Percentiles rank a stretch among this genome's conserved stretches.
Conservation (phyloP, 1,140 invertebrate genomes). For the Caenorhabditis latens region DNA sequence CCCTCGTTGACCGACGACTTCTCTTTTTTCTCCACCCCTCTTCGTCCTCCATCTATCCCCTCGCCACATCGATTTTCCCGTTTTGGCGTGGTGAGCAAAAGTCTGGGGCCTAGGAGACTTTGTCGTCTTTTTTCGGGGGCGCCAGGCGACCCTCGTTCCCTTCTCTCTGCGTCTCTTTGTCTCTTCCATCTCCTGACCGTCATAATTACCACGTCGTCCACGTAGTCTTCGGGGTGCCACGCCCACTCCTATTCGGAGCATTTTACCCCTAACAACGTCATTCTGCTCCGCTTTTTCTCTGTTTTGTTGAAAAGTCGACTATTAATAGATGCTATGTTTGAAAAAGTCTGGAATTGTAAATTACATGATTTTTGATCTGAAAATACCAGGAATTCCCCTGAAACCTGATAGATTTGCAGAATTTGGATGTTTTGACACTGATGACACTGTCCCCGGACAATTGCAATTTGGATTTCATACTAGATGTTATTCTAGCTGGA, state of each 20-base stretch:
- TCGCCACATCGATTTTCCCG: constrained; percentile 41
- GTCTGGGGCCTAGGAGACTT: background rate
- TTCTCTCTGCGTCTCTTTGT: constrained; percentile 19
- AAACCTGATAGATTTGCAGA: no score
- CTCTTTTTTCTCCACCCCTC: constrained; percentile 11
- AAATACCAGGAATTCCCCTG: no score
- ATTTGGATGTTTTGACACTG: no score
- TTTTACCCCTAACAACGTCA: constrained; percentile 16
- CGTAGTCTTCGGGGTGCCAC: constrained; percentile 22
- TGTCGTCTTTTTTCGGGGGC: constrained; percentile 33
- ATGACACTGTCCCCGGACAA: no score
- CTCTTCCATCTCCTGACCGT: constrained; percentile 15
- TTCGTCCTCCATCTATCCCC: background rate
- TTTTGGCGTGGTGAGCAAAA: constrained; percentile 37
- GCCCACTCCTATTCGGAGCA: background rate
- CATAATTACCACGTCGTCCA: constrained; percentile 54
- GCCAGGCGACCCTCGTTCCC: background rate
- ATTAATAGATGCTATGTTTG: background rate
- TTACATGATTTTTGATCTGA: no score
- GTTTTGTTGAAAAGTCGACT: background rate
- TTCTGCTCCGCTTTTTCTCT: background rate
- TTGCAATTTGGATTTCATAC: no score
- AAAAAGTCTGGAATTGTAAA: no score
- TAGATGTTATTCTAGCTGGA: no score
- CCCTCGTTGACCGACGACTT: background rate